Evolutionary conservation across 2,888 invertebrate genomes (phyloP).

Genomic region (Pseudococcus viburni): DNA sequence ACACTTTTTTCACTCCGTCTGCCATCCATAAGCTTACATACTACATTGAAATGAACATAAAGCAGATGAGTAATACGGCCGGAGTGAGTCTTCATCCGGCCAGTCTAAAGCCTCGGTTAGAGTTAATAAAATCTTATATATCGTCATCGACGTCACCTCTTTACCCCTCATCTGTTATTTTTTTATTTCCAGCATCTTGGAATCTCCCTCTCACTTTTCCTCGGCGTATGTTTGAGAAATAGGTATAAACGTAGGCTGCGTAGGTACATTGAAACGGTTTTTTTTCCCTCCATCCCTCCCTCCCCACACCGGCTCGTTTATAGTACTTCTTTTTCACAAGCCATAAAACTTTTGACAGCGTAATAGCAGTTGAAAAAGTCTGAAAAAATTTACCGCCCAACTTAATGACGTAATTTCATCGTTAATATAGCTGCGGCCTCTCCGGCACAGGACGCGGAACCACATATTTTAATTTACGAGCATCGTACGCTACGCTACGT

Average conservation of each 20-base stretch:
- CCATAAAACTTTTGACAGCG: constrained; percentile 41
- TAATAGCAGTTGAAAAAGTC: constrained; percentile 49
- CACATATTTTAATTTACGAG: constrained; percentile 40
- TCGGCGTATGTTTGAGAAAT: not conserved
- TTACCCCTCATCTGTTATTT: not conserved
- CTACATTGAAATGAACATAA: not conserved
- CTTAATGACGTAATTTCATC: constrained; percentile 49
- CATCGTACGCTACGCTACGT: not conserved
- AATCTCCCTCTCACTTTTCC: not conserved
- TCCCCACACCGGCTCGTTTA: not conserved
- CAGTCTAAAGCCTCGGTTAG: constrained; percentile 9
- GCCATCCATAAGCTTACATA: not conserved
- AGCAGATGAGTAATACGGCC: too few relatives aligned
- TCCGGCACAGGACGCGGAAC: not conserved
- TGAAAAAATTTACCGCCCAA: constrained; percentile 43
- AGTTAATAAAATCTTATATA: constrained; percentile 33
- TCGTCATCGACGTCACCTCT: not conserved
- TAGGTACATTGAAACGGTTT: constrained; percentile 1
- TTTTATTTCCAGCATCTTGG: not conserved
- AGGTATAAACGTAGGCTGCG: not conserved
- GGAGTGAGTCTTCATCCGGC: not conserved
- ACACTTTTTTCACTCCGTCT: constrained; percentile 18
- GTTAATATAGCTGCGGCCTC: constrained; percentile 18
- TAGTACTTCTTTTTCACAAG: not conserved
- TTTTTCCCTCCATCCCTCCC: not conserved